A percentile compares a stretch with the other conserved stretches of the same genome.
phyloP scores from a whole-genome alignment of 2,113 vertebrate species.

The Siniperca chuatsi region DNA sequence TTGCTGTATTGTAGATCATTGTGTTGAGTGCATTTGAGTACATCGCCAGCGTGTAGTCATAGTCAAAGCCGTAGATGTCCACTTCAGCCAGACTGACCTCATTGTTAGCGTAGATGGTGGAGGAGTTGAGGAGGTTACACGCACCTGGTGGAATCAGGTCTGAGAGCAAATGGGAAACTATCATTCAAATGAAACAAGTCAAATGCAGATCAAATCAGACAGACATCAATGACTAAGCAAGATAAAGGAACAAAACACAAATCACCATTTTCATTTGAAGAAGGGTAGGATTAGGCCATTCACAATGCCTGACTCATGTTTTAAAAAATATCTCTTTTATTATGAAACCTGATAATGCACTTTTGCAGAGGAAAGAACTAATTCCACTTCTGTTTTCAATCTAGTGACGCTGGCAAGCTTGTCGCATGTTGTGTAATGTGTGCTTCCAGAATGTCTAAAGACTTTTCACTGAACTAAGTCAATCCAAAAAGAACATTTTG shows the following conservation, averaged over 20 bases:
- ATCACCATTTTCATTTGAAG: neutral
- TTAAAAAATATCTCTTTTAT: neutral
- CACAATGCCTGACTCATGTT: neutral
- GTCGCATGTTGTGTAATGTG: slow-evolving; percentile 43
- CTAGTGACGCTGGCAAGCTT: slow-evolving; percentile 14
- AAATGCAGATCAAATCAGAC: neutral
- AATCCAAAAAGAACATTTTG: slow-evolving; percentile 22
- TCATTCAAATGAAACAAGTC: neutral
- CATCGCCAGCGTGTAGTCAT: slow-evolving; percentile 87
- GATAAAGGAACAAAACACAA: neutral
- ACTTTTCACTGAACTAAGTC: neutral
- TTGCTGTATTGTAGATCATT: slow-evolving; percentile 84
- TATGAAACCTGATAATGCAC: slow-evolving; percentile 17
- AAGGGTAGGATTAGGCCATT: neutral
- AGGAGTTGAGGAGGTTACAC: slow-evolving; percentile 85
- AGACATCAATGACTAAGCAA: neutral
- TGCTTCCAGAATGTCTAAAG: slow-evolving; percentile 18
- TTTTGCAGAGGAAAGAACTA: slow-evolving; percentile 23
- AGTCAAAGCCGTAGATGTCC: slow-evolving; percentile 88
- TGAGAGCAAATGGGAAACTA: slow-evolving; percentile 53
- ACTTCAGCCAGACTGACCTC: slow-evolving; percentile 85
- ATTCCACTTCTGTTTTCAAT: slow-evolving; percentile 23
- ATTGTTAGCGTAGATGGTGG: slow-evolving; percentile 88
- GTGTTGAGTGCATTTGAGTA: slow-evolving; percentile 84
- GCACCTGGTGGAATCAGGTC: slow-evolving; percentile 88